These are phyloP conservation scores for Aphis gossypii DNA, from an alignment of 1,140 invertebrate species.

Conservation along the genomic window DNA sequence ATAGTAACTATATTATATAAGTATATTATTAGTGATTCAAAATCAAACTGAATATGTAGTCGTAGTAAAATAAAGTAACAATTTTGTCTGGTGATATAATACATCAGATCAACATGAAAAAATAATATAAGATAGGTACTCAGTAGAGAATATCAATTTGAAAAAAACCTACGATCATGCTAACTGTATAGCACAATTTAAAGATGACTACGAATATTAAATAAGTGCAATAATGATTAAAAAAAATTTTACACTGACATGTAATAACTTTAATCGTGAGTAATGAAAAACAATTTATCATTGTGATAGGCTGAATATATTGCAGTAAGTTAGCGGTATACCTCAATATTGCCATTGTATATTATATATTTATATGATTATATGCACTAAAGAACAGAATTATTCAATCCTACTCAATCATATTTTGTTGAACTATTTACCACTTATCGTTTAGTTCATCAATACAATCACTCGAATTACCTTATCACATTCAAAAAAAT, in stretches of 20 bases:
- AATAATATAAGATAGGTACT: not conserved
- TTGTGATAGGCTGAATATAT: not conserved
- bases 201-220: too few species aligned
- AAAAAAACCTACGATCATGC: not conserved
- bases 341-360: not conserved
- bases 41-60: too few species aligned
- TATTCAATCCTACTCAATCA: not conserved
- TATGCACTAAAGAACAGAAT: not conserved
- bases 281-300: not conserved
- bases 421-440: not conserved
- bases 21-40: too few species aligned
- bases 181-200: not conserved
- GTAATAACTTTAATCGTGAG: not conserved
- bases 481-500: not conserved
- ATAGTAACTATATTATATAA: too few species aligned
- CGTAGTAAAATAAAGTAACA: too few species aligned
- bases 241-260: too few species aligned
- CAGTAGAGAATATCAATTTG: not conserved
- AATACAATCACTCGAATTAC: not conserved
- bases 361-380: not conserved
- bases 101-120: not conserved
- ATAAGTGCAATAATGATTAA: too few species aligned
- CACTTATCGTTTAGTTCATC: not conserved
- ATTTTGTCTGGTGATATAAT: too few species aligned
- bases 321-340: not conserved